Percentiles rank a stretch among this genome's conserved stretches.
Conservation (phyloP, 2,797 vertebrate genomes). For the Macropodus opercularis region DNA sequence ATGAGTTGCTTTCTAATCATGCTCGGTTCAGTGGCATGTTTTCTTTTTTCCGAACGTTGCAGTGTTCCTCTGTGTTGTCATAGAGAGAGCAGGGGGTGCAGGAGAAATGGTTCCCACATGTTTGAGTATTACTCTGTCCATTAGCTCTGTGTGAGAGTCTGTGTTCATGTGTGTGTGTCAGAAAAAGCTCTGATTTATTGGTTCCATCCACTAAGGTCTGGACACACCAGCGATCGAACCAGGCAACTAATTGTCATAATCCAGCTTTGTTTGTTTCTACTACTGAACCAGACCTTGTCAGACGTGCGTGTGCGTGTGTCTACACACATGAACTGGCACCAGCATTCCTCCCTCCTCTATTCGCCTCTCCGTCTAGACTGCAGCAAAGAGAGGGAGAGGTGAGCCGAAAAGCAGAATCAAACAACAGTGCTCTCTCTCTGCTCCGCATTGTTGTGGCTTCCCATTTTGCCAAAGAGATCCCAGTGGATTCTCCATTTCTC, state of each 20-base stretch:
- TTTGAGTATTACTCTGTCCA: constrained; percentile 71
- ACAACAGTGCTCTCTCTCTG: too few relatives aligned
- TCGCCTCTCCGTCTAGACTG: constrained; percentile 64
- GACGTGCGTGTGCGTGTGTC: constrained; percentile 10
- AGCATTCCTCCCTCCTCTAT: constrained; percentile 38
- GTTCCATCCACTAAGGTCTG: constrained; percentile 57
- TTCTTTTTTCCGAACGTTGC: constrained; percentile 53
- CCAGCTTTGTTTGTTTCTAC: constrained; percentile 68
- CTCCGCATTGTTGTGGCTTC: constrained; percentile 41
- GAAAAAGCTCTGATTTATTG: constrained; percentile 62
- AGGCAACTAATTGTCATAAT: constrained; percentile 69
- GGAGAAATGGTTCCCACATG: constrained; percentile 74
- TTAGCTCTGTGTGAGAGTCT: constrained; percentile 37
- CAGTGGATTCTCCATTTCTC: constrained; percentile 54
- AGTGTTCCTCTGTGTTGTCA: constrained; percentile 70
- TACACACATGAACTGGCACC: constrained; percentile 54
- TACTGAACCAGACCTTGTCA: constrained; percentile 52
- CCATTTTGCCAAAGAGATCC: constrained; percentile 55
- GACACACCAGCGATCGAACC: constrained; percentile 55
- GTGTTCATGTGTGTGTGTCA: constrained; percentile 18
- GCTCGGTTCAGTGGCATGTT: constrained; percentile 43
- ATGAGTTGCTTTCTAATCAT: constrained; percentile 38
- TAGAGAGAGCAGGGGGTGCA: constrained; percentile 58
- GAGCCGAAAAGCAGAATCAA: constrained; percentile 55
- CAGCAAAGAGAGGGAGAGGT: constrained; percentile 30